phyloP scores from a whole-genome alignment of 1,140 invertebrate genomes.

The Druon quercuslanigerum region DNA sequence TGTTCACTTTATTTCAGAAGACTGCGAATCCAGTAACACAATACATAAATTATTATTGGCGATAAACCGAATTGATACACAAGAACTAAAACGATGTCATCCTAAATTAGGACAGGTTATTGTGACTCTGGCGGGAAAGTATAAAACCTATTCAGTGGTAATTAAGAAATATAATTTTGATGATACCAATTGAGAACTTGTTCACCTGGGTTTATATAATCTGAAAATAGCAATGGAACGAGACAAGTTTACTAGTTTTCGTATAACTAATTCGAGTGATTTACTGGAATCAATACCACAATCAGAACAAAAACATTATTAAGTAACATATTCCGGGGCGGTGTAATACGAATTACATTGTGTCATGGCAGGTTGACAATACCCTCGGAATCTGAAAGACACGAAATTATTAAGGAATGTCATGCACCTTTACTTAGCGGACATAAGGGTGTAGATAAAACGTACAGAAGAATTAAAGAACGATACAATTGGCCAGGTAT shows the following conservation, averaged over 20 bases:
- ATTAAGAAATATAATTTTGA: no score
- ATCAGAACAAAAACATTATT: not conserved
- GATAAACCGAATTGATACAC: not conserved
- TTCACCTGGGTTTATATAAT: no score
- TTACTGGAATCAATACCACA: not conserved
- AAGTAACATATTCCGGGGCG: not conserved
- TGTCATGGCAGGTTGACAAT: not conserved
- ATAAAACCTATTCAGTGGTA: no score
- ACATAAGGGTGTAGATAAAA: constrained; percentile 44
- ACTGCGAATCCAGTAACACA: not conserved
- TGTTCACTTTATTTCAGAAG: not conserved
- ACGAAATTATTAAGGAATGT: constrained; percentile 16
- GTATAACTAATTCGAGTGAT: not conserved
- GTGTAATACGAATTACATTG: not conserved
- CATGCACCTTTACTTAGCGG: constrained; percentile 37
- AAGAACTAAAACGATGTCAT: not conserved
- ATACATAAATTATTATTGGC: not conserved
- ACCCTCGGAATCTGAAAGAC: no score
- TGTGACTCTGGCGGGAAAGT: no score
- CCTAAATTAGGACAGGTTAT: not conserved
- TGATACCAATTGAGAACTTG: no score
- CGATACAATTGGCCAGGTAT: constrained; percentile 44
- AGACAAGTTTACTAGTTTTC: not conserved
- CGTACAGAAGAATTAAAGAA: not conserved
- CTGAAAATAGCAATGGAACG: no score